Evolutionary conservation across 2,888 invertebrate genomes (phyloP).

Genomic region (Timandra comae): DNA sequence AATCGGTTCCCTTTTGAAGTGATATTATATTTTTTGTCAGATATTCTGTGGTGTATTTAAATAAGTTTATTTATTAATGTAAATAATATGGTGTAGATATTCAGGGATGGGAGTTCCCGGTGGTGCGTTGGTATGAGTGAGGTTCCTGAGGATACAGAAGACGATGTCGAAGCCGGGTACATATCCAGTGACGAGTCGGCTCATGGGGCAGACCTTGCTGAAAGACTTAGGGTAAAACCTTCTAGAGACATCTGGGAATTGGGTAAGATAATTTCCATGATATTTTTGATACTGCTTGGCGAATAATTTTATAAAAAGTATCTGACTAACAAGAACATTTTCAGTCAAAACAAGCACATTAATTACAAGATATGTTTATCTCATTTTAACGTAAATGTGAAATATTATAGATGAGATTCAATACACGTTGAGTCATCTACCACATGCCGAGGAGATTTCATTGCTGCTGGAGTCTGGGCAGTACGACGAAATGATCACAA

Average conservation of each 20-base stretch:
- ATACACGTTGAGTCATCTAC: slow-evolving; percentile 50
- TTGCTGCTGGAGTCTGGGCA: slow-evolving; percentile 55
- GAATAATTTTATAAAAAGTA: too few relatives aligned
- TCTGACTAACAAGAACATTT: too few relatives aligned
- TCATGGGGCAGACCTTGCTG: slow-evolving; percentile 64
- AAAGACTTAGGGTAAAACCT: slow-evolving; percentile 57
- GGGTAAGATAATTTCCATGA: slow-evolving; percentile 33
- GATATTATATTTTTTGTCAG: slow-evolving; percentile 5
- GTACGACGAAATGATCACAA: slow-evolving; percentile 57
- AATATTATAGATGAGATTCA: slow-evolving; percentile 57
- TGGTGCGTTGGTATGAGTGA: slow-evolving; percentile 63
- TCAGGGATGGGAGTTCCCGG: slow-evolving; percentile 51
- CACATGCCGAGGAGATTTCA: slow-evolving; percentile 63
- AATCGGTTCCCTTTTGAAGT: too few relatives aligned
- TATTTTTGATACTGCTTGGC: too few relatives aligned
- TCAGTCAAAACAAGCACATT: slow-evolving; percentile 2
- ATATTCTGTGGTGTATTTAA: neutral
- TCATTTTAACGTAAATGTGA: too few relatives aligned
- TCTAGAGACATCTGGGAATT: slow-evolving; percentile 68
- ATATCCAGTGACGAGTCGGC: slow-evolving; percentile 76
- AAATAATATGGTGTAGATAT: slow-evolving; percentile 49
- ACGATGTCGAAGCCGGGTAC: slow-evolving; percentile 59
- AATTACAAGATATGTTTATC: neutral
- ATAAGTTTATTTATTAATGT: too few relatives aligned
- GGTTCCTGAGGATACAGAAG: slow-evolving; percentile 57